Conservation (phyloP, 2,888 invertebrate genomes). For the Yponomeuta cagnagella region DNA sequence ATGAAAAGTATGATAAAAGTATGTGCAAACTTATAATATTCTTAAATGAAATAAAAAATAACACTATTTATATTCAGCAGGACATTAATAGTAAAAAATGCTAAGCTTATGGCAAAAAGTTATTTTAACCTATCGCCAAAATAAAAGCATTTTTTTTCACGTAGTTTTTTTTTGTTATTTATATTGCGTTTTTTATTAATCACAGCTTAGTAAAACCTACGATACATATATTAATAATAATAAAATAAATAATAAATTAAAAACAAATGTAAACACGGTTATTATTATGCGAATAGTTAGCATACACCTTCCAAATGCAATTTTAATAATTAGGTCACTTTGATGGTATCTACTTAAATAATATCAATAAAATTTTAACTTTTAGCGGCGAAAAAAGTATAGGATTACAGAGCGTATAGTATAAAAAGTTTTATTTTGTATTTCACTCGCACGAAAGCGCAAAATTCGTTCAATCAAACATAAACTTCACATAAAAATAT, state of each 20-base stretch:
- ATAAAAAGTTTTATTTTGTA: not conserved
- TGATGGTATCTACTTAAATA: not conserved
- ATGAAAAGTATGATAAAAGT: not conserved
- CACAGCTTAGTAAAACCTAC: slow-evolving; percentile 1
- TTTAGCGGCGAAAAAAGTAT: not conserved
- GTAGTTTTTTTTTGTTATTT: slow-evolving; percentile 2
- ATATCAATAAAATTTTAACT: not conserved
- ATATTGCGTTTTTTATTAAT: slow-evolving; percentile 6
- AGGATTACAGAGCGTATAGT: not conserved
- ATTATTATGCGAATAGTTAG: not conserved
- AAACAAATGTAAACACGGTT: not conserved
- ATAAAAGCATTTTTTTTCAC: slow-evolving; percentile 4
- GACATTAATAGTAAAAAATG: not conserved
- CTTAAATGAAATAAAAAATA: not conserved
- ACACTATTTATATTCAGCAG: not conserved
- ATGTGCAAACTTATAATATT: not conserved
- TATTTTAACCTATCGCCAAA: slow-evolving; percentile 1
- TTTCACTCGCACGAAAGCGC: not conserved
- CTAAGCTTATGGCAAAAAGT: not conserved
- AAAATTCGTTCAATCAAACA: no score
- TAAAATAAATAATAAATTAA: slow-evolving; percentile 2
- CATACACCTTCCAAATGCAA: not conserved
- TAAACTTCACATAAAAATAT: no score
- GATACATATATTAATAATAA: not conserved
- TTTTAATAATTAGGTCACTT: not conserved